Percentiles rank a stretch among this genome's conserved stretches.
Evolutionary conservation across 2,797 vertebrate genomes (phyloP).

Genomic region (Sarcophilus harrisii): DNA sequence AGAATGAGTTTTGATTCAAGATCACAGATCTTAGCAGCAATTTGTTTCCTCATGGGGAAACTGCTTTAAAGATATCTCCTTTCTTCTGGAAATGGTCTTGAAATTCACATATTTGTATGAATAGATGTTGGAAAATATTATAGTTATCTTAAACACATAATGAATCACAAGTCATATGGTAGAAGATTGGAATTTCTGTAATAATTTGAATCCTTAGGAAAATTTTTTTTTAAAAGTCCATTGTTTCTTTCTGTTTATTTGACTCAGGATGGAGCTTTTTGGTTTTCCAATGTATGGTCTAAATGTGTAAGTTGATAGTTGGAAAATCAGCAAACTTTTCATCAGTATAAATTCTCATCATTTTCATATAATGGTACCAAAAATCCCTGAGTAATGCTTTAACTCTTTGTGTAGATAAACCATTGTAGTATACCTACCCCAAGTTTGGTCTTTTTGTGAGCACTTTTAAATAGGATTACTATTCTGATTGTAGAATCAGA

Average conservation of each 20-base stretch:
- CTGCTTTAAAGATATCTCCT: slow-evolving; percentile 53
- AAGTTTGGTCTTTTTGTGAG: not conserved
- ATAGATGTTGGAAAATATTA: slow-evolving; percentile 39
- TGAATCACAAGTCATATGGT: slow-evolving; percentile 16
- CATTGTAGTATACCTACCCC: not conserved
- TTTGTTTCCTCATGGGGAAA: slow-evolving; percentile 62
- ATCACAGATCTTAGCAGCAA: not conserved
- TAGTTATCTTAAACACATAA: slow-evolving; percentile 57
- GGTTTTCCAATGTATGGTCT: slow-evolving; percentile 3
- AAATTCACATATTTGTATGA: slow-evolving; percentile 62
- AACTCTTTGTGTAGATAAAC: slow-evolving; percentile 16
- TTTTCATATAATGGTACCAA: not conserved
- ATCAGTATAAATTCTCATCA: slow-evolving; percentile 31
- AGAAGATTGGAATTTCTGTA: slow-evolving; percentile 49
- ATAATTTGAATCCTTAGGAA: slow-evolving; percentile 14
- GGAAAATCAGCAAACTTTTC: not conserved
- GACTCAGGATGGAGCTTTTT: not conserved
- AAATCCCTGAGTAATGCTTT: slow-evolving; percentile 4
- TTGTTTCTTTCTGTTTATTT: not conserved
- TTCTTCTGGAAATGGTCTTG: slow-evolving; percentile 54
- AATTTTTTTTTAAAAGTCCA: slow-evolving; percentile 26
- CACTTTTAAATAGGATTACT: not conserved
- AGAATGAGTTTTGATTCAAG: not conserved
- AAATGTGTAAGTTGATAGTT: slow-evolving; percentile 31
- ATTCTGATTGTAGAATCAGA: not conserved